Conservation (phyloP, 1,140 invertebrate genomes). For the Dolichoris vasculosae region DNA sequence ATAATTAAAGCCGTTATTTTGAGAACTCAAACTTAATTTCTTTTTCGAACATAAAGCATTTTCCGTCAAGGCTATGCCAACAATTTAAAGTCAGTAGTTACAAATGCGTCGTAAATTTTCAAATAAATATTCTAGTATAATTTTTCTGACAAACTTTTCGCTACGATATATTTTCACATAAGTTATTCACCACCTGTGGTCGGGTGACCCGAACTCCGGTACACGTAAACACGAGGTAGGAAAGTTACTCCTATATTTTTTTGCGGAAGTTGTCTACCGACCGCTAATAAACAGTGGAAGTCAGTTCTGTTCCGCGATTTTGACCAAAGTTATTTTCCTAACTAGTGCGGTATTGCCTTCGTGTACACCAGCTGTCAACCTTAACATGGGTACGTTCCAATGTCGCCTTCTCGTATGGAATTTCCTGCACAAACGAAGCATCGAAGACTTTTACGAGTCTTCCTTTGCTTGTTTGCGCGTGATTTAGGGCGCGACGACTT, state of each 20-base stretch:
- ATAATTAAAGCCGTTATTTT: no score
- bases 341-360: not conserved
- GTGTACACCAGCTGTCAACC: not conserved
- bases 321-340: slow-evolving; percentile 49
- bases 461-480: no score
- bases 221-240: not conserved
- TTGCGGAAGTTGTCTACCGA: slow-evolving; percentile 54
- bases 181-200: not conserved
- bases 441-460: not conserved
- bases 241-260: not conserved
- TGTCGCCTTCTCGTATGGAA: not conserved
- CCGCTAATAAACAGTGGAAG: slow-evolving; percentile 59
- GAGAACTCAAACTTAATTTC: no score
- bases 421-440: not conserved
- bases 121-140: not conserved
- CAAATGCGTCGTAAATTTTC: not conserved
- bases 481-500: no score
- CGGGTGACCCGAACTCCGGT: not conserved
- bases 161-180: not conserved
- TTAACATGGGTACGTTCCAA: not conserved
- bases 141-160: not conserved
- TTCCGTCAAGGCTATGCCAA: no score
- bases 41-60: no score
- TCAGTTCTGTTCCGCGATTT: slow-evolving; percentile 27
- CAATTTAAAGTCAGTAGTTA: not conserved